Evolutionary conservation across 1,140 invertebrate genomes (phyloP).

Genomic region (Chironomus tepperi): DNA sequence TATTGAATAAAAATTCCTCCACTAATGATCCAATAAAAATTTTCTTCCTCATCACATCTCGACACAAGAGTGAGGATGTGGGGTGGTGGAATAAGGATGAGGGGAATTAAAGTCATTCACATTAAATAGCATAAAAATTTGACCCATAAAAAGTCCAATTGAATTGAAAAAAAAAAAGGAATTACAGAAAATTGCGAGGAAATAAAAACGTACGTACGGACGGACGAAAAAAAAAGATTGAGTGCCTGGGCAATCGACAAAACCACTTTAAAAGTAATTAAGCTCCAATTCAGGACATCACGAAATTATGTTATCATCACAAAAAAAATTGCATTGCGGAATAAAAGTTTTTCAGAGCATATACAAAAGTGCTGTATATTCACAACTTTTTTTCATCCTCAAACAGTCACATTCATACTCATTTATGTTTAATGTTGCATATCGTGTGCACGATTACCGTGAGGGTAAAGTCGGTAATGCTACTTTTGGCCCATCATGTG

Average conservation of each 20-base stretch:
- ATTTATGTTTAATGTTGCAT: conserved; percentile 19
- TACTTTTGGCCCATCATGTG: neutral
- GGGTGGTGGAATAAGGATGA: no score
- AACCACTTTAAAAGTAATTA: conserved; percentile 5
- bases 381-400: neutral
- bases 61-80: no score
- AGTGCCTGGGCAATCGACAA: neutral
- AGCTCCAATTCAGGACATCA: neutral
- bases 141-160: no score
- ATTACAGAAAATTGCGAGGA: no score
- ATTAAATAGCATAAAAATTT: no score
- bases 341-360: conserved; percentile 11
- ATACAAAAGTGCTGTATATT: neutral
- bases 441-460: neutral
- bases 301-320: conserved; percentile 2
- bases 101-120: no score
- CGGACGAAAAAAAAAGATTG: no score
- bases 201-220: no score
- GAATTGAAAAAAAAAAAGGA: no score
- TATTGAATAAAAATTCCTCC: no score
- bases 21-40: no score
- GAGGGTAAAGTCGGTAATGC: neutral
- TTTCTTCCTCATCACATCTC: no score
- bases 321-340: conserved; percentile 1
- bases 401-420: conserved; percentile 1